Evolutionary conservation across 2,888 invertebrate species (phyloP).

Genomic region (Pristionchus exspectatus): DNA sequence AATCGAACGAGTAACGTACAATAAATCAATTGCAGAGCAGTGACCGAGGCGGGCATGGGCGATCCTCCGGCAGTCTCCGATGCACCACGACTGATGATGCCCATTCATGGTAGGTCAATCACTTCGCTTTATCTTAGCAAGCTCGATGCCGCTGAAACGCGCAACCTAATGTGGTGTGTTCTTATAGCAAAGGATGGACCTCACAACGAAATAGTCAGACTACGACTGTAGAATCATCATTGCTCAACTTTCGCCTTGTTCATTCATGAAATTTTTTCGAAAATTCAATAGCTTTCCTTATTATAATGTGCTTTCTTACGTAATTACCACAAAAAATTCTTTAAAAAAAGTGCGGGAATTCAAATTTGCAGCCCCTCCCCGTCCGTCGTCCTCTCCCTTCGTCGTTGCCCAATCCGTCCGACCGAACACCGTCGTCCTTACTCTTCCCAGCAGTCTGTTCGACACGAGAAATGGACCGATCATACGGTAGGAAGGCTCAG

Average conservation of each 20-base stretch:
- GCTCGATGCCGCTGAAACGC: too few relatives aligned
- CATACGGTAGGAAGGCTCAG: conserved; percentile 57
- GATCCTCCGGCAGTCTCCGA: conserved; percentile 62
- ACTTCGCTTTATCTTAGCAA: too few relatives aligned
- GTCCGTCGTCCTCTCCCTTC: conserved; percentile 62
- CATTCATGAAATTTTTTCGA: too few relatives aligned
- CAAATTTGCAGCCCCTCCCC: conserved; percentile 69
- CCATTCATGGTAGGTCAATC: conserved; percentile 60
- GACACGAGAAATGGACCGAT: conserved; percentile 67
- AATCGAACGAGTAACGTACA: too few relatives aligned
- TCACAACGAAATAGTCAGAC: too few relatives aligned
- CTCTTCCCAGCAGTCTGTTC: conserved; percentile 57
- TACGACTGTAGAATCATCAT: too few relatives aligned
- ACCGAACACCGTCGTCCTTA: background rate
- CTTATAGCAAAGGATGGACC: too few relatives aligned
- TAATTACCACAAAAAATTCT: too few relatives aligned
- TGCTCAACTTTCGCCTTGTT: too few relatives aligned
- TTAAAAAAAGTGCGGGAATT: background rate
- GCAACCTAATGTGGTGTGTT: too few relatives aligned
- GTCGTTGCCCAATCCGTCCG: conserved; percentile 54
- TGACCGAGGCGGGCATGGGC: conserved; percentile 76
- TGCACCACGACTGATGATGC: conserved; percentile 67
- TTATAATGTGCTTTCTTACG: too few relatives aligned
- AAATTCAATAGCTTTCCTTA: too few relatives aligned
- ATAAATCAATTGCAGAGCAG: conserved; percentile 68